Percentiles rank a stretch among this genome's conserved stretches.
Evolutionary conservation across 2,797 vertebrate species (phyloP).

Genomic region (Acestrorhynchus altus): DNA sequence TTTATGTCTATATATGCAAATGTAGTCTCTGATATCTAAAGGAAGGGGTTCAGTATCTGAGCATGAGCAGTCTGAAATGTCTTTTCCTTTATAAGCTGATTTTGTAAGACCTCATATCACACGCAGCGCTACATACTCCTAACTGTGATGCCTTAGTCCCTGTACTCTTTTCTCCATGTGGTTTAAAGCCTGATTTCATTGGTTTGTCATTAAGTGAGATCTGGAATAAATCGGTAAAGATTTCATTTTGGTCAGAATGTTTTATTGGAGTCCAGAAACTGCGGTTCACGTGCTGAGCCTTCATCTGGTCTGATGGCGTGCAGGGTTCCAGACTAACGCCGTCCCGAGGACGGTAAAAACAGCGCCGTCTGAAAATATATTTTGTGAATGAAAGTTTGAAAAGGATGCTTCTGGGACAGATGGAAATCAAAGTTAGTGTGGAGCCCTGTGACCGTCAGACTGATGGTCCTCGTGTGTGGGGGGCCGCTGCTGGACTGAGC

Average conservation of each 20-base stretch:
- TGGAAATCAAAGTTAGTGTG: no score
- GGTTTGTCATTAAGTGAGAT: slow-evolving; percentile 22
- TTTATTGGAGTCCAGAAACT: background rate
- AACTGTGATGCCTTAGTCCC: slow-evolving; percentile 25
- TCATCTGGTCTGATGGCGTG: background rate
- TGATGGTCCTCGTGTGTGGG: no score
- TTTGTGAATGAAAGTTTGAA: no score
- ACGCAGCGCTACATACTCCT: background rate
- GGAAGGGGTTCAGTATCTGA: background rate
- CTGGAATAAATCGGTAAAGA: slow-evolving; percentile 45
- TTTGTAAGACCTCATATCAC: slow-evolving; percentile 35
- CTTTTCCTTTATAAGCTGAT: slow-evolving; percentile 32
- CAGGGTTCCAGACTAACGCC: no score
- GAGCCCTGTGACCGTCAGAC: no score
- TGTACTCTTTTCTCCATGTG: slow-evolving; percentile 34
- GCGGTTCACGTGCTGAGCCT: background rate
- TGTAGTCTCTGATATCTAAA: slow-evolving; percentile 28
- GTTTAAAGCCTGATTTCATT: slow-evolving; percentile 16
- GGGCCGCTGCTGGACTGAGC: slow-evolving; percentile 17
- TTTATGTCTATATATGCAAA: slow-evolving; percentile 36
- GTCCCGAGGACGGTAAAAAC: no score
- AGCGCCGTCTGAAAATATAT: no score
- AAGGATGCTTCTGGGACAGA: no score
- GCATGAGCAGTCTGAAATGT: slow-evolving; percentile 42
- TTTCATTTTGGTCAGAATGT: slow-evolving; percentile 3